Conservation (phyloP, 2,888 invertebrate species). For the Colostygia pectinataria region DNA sequence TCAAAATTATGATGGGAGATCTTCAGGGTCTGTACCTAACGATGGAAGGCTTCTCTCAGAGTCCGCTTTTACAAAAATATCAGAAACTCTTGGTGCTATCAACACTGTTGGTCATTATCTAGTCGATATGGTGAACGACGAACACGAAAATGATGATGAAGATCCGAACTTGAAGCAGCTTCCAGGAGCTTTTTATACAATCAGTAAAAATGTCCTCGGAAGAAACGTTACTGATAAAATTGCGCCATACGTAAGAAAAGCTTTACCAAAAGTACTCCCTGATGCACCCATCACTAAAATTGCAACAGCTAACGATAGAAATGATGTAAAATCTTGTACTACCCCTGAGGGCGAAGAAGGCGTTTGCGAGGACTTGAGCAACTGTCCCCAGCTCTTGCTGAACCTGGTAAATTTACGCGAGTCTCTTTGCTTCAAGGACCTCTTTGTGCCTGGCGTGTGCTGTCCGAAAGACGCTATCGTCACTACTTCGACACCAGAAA, state of each 20-base stretch:
- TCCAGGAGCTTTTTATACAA: constrained; percentile 89
- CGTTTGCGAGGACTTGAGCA: constrained; percentile 93
- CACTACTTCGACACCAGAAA: constrained; percentile 56
- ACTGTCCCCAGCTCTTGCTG: constrained; percentile 92
- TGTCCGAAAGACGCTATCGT: constrained; percentile 86
- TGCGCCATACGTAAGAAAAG: constrained; percentile 86
- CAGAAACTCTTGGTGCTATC: constrained; percentile 88
- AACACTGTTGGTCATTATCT: constrained; percentile 93
- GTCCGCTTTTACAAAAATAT: constrained; percentile 84
- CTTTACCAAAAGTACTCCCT: constrained; percentile 68
- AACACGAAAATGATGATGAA: constrained; percentile 66
- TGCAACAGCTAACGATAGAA: constrained; percentile 70
- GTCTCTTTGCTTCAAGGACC: constrained; percentile 94
- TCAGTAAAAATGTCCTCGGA: constrained; percentile 89
- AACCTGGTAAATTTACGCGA: constrained; percentile 92
- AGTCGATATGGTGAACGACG: constrained; percentile 88
- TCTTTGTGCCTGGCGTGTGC: constrained; percentile 96
- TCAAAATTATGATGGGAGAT: constrained; percentile 31
- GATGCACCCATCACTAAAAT: constrained; percentile 72
- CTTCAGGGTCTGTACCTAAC: constrained; percentile 43
- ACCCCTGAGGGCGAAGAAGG: constrained; percentile 92
- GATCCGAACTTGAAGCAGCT: constrained; percentile 74
- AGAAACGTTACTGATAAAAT: constrained; percentile 91
- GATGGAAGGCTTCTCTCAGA: constrained; percentile 83
- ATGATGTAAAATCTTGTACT: constrained; percentile 86